phyloP scores from a whole-genome alignment of 2,113 vertebrate genomes.

The Sebastes fasciatus region DNA sequence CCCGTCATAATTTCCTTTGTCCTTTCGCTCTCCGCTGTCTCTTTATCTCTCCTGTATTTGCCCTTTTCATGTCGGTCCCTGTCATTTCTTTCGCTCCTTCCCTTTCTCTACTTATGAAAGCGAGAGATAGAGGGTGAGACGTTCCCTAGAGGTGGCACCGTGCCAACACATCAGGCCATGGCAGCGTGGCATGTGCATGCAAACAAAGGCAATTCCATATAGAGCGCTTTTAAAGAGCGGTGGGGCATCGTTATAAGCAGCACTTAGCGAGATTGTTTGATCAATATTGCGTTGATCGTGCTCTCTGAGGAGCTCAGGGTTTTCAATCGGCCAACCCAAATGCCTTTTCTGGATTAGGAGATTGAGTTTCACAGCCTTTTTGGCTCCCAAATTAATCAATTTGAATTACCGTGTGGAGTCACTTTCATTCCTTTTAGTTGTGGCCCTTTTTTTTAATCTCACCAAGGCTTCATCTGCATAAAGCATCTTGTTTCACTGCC shows the following conservation, averaged over 20 bases:
- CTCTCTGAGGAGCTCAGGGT: conserved; percentile 58
- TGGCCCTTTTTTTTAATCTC: conserved; percentile 4
- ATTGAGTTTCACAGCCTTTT: conserved; percentile 48
- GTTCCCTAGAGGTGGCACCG: conserved; percentile 26
- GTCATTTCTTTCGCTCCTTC: conserved; percentile 16
- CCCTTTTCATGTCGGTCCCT: conserved; percentile 52
- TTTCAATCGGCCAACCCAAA: conserved; percentile 40
- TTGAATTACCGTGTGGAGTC: conserved; percentile 30
- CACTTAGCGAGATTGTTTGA: conserved; percentile 78
- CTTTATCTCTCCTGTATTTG: conserved; percentile 29
- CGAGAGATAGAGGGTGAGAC: conserved; percentile 33
- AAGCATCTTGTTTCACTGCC: neutral
- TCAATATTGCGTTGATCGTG: conserved; percentile 68
- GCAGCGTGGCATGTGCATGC: conserved; percentile 27
- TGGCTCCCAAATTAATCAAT: conserved; percentile 28
- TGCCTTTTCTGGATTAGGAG: conserved; percentile 27
- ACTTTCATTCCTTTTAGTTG: neutral
- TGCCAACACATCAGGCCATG: conserved; percentile 46
- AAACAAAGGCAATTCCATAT: conserved; percentile 53
- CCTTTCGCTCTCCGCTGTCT: conserved; percentile 19
- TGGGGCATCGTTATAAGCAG: conserved; percentile 53
- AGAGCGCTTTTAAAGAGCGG: conserved; percentile 57
- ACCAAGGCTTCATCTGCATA: neutral
- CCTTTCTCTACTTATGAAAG: conserved; percentile 18
- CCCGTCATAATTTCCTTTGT: conserved; percentile 39